Conservation (phyloP, 2,888 invertebrate genomes). For the Plebejus argus region DNA sequence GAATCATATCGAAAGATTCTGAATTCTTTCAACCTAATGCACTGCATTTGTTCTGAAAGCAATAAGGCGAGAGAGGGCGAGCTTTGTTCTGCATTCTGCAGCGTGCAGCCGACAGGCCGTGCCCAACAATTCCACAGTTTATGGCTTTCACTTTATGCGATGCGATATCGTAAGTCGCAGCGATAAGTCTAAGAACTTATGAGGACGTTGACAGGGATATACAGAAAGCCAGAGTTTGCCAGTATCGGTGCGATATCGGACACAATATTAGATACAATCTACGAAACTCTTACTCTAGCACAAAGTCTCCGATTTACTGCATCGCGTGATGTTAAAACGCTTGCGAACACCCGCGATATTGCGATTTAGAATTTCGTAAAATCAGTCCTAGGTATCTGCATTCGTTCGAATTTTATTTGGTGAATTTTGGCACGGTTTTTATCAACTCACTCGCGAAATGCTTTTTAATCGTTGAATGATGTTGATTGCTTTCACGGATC, state of each 20-base stretch:
- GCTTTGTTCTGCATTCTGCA: not conserved
- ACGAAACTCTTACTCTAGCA: no score
- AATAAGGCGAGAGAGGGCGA: constrained; percentile 6
- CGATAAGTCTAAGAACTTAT: no score
- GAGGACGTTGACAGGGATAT: no score
- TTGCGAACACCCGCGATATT: not conserved
- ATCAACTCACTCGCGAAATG: constrained; percentile 15
- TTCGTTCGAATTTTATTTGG: not conserved
- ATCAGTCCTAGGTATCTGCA: not conserved
- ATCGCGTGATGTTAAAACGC: not conserved
- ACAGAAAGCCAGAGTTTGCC: not conserved
- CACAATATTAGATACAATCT: not conserved
- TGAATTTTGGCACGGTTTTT: not conserved
- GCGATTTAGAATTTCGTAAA: not conserved
- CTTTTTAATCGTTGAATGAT: constrained; percentile 11
- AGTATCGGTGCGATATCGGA: not conserved
- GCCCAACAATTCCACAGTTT: not conserved
- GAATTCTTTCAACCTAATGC: constrained; percentile 3
- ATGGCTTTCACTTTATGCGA: not conserved
- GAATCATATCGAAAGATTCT: not conserved
- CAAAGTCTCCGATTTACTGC: not conserved
- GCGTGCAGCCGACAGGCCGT: constrained; percentile 1
- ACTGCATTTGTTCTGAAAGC: constrained; percentile 10
- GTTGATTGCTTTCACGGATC: constrained; percentile 1
- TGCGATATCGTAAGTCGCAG: not conserved